phyloP scores from a whole-genome alignment of 1,140 invertebrate genomes.

The Pachyrhynchus sulphureomaculatus region DNA sequence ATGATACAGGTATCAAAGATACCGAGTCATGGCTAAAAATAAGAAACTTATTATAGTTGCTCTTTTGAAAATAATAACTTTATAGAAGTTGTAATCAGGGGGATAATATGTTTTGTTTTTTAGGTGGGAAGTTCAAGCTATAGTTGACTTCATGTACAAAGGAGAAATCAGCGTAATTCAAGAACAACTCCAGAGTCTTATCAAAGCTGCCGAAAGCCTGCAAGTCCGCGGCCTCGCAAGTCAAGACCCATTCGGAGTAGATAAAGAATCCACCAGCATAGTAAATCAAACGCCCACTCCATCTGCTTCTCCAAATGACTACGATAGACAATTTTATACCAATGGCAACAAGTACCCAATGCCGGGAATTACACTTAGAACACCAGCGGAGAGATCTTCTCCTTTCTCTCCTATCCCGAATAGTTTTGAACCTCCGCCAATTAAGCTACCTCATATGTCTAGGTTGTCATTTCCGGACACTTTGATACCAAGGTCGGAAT shows the following conservation, averaged over 20 bases:
- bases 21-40: too few relatives aligned
- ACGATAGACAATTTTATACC: conserved; percentile 47
- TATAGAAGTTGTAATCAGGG: too few relatives aligned
- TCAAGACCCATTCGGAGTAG: conserved; percentile 63
- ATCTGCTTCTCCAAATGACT: conserved; percentile 60
- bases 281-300: conserved; percentile 57
- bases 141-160: conserved; percentile 91
- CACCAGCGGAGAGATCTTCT: conserved; percentile 27
- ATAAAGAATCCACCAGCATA: conserved; percentile 53
- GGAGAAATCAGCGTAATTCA: conserved; percentile 85
- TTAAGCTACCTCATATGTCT: conserved; percentile 55
- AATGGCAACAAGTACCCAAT: conserved; percentile 37
- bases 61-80: too few relatives aligned
- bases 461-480: conserved; percentile 55
- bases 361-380: conserved; percentile 38
- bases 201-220: conserved; percentile 82
- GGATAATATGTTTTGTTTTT: neutral
- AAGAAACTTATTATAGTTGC: too few relatives aligned
- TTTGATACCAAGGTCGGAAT: conserved; percentile 47
- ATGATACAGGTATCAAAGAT: too few relatives aligned
- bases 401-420: conserved; percentile 39
- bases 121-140: conserved; percentile 77
- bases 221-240: conserved; percentile 78
- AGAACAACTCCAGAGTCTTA: conserved; percentile 76
- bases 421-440: conserved; percentile 38